Conservation (phyloP, 2,888 invertebrate genomes). For the Drosophila anomalipes region DNA sequence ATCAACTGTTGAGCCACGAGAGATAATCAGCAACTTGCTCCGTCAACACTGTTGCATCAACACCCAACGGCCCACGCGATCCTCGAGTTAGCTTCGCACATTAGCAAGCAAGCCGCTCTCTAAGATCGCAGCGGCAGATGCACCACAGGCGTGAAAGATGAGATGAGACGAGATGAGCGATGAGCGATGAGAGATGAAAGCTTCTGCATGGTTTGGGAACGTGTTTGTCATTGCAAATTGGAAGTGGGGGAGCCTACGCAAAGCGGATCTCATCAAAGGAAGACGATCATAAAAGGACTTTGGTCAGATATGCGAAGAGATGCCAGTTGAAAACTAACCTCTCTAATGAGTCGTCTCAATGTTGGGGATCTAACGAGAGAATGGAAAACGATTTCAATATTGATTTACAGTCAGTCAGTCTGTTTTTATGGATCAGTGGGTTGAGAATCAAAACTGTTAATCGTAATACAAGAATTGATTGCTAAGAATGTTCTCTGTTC, state of each 20-base stretch:
- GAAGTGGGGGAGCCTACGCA: constrained; percentile 53
- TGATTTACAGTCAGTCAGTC: constrained; percentile 17
- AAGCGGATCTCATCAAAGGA: constrained; percentile 49
- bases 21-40: constrained; percentile 64
- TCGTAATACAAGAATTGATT: not conserved
- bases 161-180: constrained; percentile 25
- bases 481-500: constrained; percentile 7
- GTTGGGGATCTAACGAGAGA: constrained; percentile 14
- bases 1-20: constrained; percentile 47
- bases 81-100: constrained; percentile 59
- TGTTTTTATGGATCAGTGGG: constrained; percentile 51
- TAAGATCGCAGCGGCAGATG: constrained; percentile 62
- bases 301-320: constrained; percentile 8
- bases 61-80: constrained; percentile 61
- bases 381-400: constrained; percentile 17
- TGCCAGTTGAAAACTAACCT: constrained; percentile 12
- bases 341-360: constrained; percentile 26
- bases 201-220: constrained; percentile 42
- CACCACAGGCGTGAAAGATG: constrained; percentile 56
- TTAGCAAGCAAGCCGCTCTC: constrained; percentile 57
- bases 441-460: not conserved
- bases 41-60: constrained; percentile 57
- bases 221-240: constrained; percentile 62
- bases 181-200: constrained; percentile 8
- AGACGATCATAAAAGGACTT: constrained; percentile 56